These are phyloP conservation scores for Plusia festucae DNA, from an alignment of 2,888 invertebrate genomes.

Conservation along the genomic window DNA sequence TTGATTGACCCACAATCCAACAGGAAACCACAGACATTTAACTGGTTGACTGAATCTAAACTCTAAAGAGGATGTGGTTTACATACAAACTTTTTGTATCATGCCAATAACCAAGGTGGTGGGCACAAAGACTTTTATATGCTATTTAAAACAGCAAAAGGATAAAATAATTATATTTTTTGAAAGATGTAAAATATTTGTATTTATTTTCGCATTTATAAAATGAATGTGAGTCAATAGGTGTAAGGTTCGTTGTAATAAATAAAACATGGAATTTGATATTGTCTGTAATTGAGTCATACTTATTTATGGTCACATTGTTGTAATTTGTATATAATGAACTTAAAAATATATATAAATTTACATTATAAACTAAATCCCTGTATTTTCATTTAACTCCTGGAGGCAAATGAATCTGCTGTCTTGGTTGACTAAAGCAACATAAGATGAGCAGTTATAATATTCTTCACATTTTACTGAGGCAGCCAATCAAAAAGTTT, in stretches of 20 bases:
- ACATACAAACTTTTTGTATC: constrained; percentile 11
- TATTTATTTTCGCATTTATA: constrained; percentile 31
- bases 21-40: constrained; percentile 96
- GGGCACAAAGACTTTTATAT: constrained; percentile 20
- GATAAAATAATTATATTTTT: constrained; percentile 41
- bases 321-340: constrained; percentile 80
- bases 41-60: constrained; percentile 98
- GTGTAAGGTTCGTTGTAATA: constrained; percentile 41
- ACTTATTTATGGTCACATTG: constrained; percentile 78
- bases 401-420: constrained; percentile 84
- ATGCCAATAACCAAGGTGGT: constrained; percentile 31
- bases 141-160: constrained; percentile 32
- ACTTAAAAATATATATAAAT: constrained; percentile 87
- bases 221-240: constrained; percentile 13
- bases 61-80: constrained; percentile 85
- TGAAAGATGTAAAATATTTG: constrained; percentile 18
- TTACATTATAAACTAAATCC: constrained; percentile 88
- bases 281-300: constrained; percentile 85
- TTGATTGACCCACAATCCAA: constrained; percentile 96
- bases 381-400: constrained; percentile 86
- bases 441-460: constrained; percentile 72
- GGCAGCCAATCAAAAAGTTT: constrained; percentile 91
- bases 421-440: constrained; percentile 80
- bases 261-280: constrained; percentile 67
- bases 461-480: constrained; percentile 84